phyloP scores from a whole-genome alignment of 2,888 invertebrate species.

The Panopea generosa region DNA sequence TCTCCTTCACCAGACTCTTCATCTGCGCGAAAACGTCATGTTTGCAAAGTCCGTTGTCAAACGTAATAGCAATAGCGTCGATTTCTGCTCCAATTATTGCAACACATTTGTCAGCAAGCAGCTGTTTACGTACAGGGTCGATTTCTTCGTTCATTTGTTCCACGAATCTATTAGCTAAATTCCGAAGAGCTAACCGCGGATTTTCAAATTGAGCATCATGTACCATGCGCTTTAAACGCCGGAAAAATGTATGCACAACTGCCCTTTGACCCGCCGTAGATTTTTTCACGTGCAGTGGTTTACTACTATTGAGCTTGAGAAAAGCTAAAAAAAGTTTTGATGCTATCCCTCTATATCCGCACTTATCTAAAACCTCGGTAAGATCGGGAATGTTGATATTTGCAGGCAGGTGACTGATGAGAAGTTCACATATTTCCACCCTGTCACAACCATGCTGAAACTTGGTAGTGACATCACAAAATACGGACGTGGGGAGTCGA shows the following conservation, averaged over 20 bases:
- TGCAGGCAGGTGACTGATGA: conserved; percentile 2
- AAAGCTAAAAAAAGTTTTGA: conserved; percentile 6
- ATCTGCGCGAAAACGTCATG: conserved; percentile 52
- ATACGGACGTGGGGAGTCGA: neutral
- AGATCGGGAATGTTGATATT: neutral
- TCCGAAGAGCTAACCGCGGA: conserved; percentile 39
- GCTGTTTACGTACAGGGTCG: conserved; percentile 21
- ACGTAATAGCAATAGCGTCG: conserved; percentile 47
- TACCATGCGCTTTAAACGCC: conserved; percentile 38
- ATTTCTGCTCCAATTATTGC: conserved; percentile 30
- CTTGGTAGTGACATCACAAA: neutral
- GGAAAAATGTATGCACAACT: conserved; percentile 29
- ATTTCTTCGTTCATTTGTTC: conserved; percentile 29
- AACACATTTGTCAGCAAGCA: conserved; percentile 43
- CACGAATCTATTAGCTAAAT: conserved; percentile 29
- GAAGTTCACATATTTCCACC: neutral
- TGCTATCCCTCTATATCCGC: conserved; percentile 30
- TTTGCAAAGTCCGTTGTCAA: conserved; percentile 38
- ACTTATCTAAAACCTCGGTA: conserved; percentile 5
- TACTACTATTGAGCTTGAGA: neutral
- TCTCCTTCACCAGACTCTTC: conserved; percentile 22
- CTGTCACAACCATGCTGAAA: neutral
- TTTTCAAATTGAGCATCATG: conserved; percentile 49
- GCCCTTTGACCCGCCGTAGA: conserved; percentile 10
- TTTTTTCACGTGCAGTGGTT: conserved; percentile 4